Conservation (phyloP, 2,888 invertebrate genomes). For the Epinotia bilunana region DNA sequence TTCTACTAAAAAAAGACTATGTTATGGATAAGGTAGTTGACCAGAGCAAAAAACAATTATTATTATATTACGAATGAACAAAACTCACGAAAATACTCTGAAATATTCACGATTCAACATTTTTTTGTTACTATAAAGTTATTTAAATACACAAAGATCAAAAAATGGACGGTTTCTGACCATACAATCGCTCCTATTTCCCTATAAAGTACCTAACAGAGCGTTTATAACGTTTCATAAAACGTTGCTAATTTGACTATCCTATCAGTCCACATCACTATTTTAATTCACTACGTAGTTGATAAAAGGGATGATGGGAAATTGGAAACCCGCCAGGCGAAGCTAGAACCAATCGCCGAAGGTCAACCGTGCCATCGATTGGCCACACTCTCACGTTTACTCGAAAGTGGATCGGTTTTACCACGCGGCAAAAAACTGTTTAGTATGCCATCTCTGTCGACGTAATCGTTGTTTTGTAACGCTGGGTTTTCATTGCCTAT, state of each 20-base stretch:
- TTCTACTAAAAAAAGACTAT: not conserved
- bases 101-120: too few relatives aligned
- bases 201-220: too few relatives aligned
- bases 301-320: slow-evolving; percentile 1
- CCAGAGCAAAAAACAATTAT: too few relatives aligned
- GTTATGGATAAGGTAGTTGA: too few relatives aligned
- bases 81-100: too few relatives aligned
- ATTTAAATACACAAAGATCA: too few relatives aligned
- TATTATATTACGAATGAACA: too few relatives aligned
- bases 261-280: not conserved
- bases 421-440: slow-evolving; percentile 19
- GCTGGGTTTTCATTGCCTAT: slow-evolving; percentile 4
- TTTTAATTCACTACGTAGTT: not conserved
- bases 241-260: too few relatives aligned
- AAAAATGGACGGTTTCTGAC: too few relatives aligned
- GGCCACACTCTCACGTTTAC: slow-evolving; percentile 39
- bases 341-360: slow-evolving; percentile 18
- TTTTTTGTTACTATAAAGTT: too few relatives aligned
- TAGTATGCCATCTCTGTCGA: slow-evolving; percentile 23
- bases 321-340: slow-evolving; percentile 4
- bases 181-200: too few relatives aligned
- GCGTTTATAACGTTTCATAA: too few relatives aligned
- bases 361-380: slow-evolving; percentile 32
- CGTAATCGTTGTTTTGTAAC: slow-evolving; percentile 14
- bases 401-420: slow-evolving; percentile 40